A percentile compares a stretch with the other conserved stretches of the same genome.
These are phyloP conservation scores for Meiosimyza decipiens DNA, from an alignment of 2,888 invertebrate species.

Conservation along the genomic window DNA sequence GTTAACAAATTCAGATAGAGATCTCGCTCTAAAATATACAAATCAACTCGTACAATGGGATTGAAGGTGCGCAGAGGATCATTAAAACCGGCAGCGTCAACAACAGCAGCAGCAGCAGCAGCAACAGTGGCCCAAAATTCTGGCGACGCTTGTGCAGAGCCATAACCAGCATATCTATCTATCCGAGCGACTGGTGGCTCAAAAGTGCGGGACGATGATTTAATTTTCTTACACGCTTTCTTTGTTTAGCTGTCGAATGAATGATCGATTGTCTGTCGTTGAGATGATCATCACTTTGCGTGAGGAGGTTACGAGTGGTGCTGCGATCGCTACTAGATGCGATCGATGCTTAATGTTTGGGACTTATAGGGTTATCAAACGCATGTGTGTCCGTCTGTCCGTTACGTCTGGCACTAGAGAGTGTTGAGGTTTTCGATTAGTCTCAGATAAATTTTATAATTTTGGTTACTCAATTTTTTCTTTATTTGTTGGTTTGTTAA, in stretches of 20 bases:
- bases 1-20: slow-evolving; percentile 26
- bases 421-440: slow-evolving; percentile 23
- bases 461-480: slow-evolving; percentile 2
- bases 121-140: neutral
- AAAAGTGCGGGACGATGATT: slow-evolving; percentile 12
- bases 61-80: slow-evolving; percentile 11
- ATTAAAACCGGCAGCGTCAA: slow-evolving; percentile 29
- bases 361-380: slow-evolving; percentile 1
- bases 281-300: slow-evolving; percentile 23
- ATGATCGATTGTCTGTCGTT: slow-evolving; percentile 30
- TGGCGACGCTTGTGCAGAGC: neutral
- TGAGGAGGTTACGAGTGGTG: slow-evolving; percentile 18
- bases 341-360: neutral
- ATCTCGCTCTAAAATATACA: slow-evolving; percentile 15
- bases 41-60: neutral
- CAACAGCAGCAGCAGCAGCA: slow-evolving; percentile 3
- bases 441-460: slow-evolving; percentile 1
- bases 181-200: too few species aligned
- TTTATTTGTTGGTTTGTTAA: neutral
- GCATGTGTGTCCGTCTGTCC: slow-evolving; percentile 1
- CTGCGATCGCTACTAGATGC: slow-evolving; percentile 18
- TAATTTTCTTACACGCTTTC: slow-evolving; percentile 14
- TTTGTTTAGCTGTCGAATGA: slow-evolving; percentile 26
- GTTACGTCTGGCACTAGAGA: slow-evolving; percentile 3
- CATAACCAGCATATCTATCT: neutral